Evolutionary conservation across 2,888 invertebrate genomes (phyloP).

Genomic region (Mesorhabditis sp.): DNA sequence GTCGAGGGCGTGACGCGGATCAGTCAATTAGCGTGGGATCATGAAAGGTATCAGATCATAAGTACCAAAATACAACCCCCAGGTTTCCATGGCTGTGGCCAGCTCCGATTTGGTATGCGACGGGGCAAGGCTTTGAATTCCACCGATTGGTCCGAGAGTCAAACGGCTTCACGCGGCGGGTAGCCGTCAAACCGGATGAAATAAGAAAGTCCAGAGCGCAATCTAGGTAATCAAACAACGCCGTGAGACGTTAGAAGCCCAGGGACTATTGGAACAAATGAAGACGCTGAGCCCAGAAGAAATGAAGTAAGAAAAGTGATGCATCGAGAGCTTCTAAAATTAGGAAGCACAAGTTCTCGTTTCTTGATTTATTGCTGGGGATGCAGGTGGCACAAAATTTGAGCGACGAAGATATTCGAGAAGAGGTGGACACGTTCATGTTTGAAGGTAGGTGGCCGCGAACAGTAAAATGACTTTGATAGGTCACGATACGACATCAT

Average conservation of each 20-base stretch:
- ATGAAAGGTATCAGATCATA: constrained; percentile 11
- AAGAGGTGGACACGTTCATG: constrained; percentile 62
- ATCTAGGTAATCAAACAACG: constrained; percentile 22
- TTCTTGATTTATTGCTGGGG: constrained; percentile 62
- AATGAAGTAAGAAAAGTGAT: neutral
- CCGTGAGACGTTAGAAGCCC: constrained; percentile 40
- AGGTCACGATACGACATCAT: constrained; percentile 61
- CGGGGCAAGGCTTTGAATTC: constrained; percentile 58
- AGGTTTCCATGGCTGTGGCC: constrained; percentile 65
- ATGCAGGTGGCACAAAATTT: constrained; percentile 57
- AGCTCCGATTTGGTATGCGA: constrained; percentile 66
- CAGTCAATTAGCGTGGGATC: constrained; percentile 28
- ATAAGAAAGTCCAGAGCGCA: neutral
- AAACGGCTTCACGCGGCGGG: constrained; percentile 22
- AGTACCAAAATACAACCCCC: constrained; percentile 11
- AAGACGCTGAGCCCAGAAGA: neutral
- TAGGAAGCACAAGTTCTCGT: constrained; percentile 52
- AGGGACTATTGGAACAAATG: constrained; percentile 7
- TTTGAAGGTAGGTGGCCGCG: constrained; percentile 54
- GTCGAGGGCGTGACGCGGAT: constrained; percentile 23
- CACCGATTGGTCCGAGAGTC: constrained; percentile 13
- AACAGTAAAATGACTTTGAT: neutral
- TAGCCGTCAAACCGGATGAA: neutral
- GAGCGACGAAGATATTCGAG: constrained; percentile 59
- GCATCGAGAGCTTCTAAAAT: neutral